Conservation (phyloP, 2,797 vertebrate genomes). For the Onychomys arenicola region DNA sequence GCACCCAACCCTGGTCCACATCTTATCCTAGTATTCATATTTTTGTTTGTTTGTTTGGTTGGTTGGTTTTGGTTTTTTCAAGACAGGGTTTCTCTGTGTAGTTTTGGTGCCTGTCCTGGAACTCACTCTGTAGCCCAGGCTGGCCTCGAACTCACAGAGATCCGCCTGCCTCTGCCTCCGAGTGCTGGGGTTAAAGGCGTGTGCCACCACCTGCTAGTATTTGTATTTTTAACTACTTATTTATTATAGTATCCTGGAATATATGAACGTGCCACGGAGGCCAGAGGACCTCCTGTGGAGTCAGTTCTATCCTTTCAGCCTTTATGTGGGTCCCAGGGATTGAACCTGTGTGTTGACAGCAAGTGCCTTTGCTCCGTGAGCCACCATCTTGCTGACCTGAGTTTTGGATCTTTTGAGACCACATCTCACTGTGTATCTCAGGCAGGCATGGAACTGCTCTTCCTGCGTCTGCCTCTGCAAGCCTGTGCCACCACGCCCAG, state of each 20-base stretch:
- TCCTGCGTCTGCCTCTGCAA: background rate
- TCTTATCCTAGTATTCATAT: background rate
- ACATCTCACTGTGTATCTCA: too few relatives aligned
- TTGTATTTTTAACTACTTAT: background rate
- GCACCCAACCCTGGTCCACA: background rate
- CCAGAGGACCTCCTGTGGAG: background rate
- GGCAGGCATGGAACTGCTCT: background rate
- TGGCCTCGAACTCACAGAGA: too few relatives aligned
- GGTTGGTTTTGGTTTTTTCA: too few relatives aligned
- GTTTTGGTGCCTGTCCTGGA: too few relatives aligned
- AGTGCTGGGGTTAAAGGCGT: too few relatives aligned
- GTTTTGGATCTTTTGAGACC: background rate
- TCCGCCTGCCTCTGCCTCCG: too few relatives aligned
- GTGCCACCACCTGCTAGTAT: too few relatives aligned
- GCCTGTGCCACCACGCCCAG: background rate
- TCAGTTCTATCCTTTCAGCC: background rate
- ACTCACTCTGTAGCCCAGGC: too few relatives aligned
- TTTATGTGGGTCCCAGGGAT: background rate
- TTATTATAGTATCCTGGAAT: background rate
- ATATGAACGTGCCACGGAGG: rapidly evolving
- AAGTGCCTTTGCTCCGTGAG: background rate
- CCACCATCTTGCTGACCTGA: background rate
- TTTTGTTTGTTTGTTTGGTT: too few relatives aligned
- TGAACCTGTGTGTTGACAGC: background rate
- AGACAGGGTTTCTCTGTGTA: too few relatives aligned